Evolutionary conservation across 2,888 invertebrate genomes (phyloP).

Genomic region (Polydrusus tereticollis): DNA sequence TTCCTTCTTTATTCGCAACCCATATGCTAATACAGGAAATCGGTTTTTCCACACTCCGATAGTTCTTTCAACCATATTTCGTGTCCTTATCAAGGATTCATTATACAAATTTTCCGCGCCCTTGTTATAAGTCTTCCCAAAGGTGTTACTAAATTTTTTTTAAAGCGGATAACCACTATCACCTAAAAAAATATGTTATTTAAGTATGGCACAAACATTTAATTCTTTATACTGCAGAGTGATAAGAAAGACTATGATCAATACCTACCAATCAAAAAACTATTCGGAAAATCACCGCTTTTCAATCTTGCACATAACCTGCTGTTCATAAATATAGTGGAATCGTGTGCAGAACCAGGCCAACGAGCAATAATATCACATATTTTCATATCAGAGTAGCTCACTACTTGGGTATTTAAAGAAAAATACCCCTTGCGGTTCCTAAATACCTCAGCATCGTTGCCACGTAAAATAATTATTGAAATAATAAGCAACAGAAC

Average conservation of each 20-base stretch:
- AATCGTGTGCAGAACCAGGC: conserved; percentile 17
- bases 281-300: not conserved
- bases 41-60: conserved; percentile 62
- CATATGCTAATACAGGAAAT: conserved; percentile 41
- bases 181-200: too few species aligned
- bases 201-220: too few species aligned
- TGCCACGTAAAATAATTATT: not conserved
- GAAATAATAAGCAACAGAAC: too few species aligned
- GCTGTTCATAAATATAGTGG: conserved; percentile 3
- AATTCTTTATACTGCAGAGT: too few species aligned
- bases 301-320: not conserved
- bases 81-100: not conserved
- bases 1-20: conserved; percentile 25
- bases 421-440: conserved; percentile 17
- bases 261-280: too few species aligned
- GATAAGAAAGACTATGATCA: too few species aligned
- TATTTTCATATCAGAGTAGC: conserved; percentile 5
- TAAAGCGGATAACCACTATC: not conserved
- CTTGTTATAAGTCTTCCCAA: not conserved
- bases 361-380: conserved; percentile 1
- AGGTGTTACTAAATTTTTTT: not conserved
- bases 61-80: conserved; percentile 39
- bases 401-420: conserved; percentile 1
- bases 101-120: not conserved
- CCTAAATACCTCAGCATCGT: conserved; percentile 18